Base-by-base conservation (phyloP, 1,140 invertebrate species). In the Rhyacophila brunnea region DNA sequence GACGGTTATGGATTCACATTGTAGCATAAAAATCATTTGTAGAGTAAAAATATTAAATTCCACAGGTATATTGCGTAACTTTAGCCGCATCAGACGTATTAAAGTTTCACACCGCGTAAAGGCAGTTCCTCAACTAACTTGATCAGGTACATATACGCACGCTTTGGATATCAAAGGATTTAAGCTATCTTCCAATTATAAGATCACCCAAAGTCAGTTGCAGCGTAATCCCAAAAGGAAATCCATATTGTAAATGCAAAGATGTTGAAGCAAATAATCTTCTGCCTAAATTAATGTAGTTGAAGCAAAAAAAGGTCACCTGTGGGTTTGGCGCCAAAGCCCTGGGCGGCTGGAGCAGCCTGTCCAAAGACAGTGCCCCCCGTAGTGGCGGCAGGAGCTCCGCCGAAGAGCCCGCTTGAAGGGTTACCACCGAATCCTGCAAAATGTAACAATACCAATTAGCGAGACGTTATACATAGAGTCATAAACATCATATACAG, bases 281-380 rank as follows among this genome's bases (percentile, higher is more conserved):
- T n/a, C n/a, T n/a, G n/a, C n/a, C n/a, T n/a, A n/a, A n/a, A n/a
- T n/a, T n/a, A n/a, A n/a, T n/a, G n/a, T n/a, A n/a, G n/a, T n/a
- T n/a, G n/a, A n/a, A n/a, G n/a, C n/a, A n/a, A n/a, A n/a, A n/a
- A n/a, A n/a, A n/a, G n/a, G n/a, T 66, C 61, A 74, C 74, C 79
- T 51, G 81, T 69, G 28, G 83, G 82, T 60, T 84, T 82, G 28
- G 82, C 76, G 49, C 77, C 82, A 63, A 87, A 87, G 0, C 84
- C 70, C n/a, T 78, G 75, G 18, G 74, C 80, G 62, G 74, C 71
- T 13, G 62, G 47, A 9, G 58, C 14, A 11, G 46, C 17, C 18
- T 54, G 40, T 10, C 62, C 58, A 14, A 64, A 64, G 15, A 64
- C 28, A 7, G 45, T 45, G 0, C 18, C 18, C 6, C 52, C 53